phyloP scores from a whole-genome alignment of 2,113 vertebrate species.

The Mirza zaza region DNA sequence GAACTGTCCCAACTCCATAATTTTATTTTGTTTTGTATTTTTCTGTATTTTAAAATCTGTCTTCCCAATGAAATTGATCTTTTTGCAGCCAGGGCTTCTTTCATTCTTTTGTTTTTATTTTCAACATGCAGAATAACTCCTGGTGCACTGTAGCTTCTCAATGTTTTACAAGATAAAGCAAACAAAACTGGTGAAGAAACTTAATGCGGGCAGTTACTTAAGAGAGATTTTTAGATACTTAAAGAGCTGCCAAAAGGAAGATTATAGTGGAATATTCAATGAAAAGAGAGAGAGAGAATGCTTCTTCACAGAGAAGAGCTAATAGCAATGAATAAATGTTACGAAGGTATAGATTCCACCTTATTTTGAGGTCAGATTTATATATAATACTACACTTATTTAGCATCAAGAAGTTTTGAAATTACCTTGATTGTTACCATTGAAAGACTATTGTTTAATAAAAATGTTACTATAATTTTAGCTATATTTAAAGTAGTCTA shows the following conservation, averaged over 20 bases:
- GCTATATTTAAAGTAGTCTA: neutral
- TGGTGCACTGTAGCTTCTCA: neutral
- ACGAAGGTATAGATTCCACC: neutral
- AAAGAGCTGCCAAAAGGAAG: neutral
- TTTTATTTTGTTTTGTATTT: neutral
- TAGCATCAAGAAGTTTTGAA: neutral
- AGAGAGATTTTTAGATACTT: neutral
- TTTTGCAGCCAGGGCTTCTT: neutral
- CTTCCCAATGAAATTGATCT: neutral
- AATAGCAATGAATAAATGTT: neutral
- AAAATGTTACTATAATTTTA: neutral
- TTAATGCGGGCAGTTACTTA: neutral
- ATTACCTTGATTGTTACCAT: neutral
- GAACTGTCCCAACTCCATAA: neutral
- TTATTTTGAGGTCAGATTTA: constrained; percentile 7
- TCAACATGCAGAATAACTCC: neutral
- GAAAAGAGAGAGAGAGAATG: neutral
- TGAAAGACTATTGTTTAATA: neutral
- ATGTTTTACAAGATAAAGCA: neutral
- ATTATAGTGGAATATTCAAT: neutral
- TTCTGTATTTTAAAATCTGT: neutral
- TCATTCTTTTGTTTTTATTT: neutral
- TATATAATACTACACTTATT: neutral
- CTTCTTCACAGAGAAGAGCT: neutral
- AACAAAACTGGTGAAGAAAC: neutral